Evolutionary conservation across 2,797 vertebrate genomes (phyloP).

Genomic region (Erethizon dorsatum): DNA sequence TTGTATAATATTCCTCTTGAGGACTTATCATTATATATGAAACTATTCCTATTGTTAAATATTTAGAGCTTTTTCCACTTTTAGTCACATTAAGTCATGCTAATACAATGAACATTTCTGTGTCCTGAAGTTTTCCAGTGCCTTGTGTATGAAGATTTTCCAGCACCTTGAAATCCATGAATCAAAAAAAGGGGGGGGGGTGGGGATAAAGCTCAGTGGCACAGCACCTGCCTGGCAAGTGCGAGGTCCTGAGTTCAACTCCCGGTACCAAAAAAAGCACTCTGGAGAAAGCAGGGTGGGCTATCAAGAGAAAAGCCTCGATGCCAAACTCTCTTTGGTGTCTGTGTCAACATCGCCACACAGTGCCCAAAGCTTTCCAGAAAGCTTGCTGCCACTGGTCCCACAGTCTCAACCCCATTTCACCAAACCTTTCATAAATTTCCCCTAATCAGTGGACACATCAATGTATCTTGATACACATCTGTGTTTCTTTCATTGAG

Average conservation of each 20-base stretch:
- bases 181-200: not conserved
- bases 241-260: too few relatives aligned
- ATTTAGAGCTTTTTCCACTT: not conserved
- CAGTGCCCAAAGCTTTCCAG: not conserved
- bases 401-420: not conserved
- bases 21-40: not conserved
- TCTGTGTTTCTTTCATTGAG: conserved; percentile 8
- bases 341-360: not conserved
- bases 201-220: too few relatives aligned
- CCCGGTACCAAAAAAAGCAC: too few relatives aligned
- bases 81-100: not conserved
- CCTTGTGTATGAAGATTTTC: not conserved
- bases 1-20: not conserved
- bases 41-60: conserved; percentile 26
- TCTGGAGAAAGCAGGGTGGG: too few relatives aligned
- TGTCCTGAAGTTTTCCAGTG: not conserved
- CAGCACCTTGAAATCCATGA: not conserved
- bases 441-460: not conserved
- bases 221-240: too few relatives aligned
- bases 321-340: too few relatives aligned
- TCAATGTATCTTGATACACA: not conserved
- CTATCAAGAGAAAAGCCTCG: too few relatives aligned
- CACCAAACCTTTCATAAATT: not conserved
- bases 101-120: not conserved
- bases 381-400: not conserved